Evolutionary conservation across 1,140 invertebrate species (phyloP).

Genomic region (Argopecten irradians): DNA sequence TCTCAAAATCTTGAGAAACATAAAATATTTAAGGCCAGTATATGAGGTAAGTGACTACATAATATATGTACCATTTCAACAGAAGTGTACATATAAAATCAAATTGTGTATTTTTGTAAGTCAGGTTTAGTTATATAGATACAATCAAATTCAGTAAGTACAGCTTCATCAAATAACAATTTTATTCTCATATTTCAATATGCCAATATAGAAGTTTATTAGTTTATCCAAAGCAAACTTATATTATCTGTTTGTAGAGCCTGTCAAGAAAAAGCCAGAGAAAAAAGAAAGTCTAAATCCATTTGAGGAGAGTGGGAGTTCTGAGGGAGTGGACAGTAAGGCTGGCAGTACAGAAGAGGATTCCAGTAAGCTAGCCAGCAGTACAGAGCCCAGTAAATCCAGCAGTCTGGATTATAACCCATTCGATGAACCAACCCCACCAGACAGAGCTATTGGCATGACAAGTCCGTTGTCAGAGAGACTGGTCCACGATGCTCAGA

Average conservation of each 20-base stretch:
- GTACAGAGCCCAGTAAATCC: conserved; percentile 35
- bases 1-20: too few species aligned
- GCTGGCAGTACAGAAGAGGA: conserved; percentile 27
- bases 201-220: neutral
- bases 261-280: conserved; percentile 54
- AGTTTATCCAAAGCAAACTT: too few species aligned
- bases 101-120: too few species aligned
- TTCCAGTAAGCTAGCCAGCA: conserved; percentile 47
- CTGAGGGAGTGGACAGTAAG: neutral
- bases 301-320: conserved; percentile 55
- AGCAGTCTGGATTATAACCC: conserved; percentile 51
- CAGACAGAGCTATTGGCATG: conserved; percentile 40
- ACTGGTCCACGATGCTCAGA: conserved; percentile 14
- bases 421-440: conserved; percentile 54
- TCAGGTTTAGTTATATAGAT: too few species aligned
- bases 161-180: neutral
- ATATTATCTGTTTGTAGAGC: conserved; percentile 49
- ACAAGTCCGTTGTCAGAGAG: conserved; percentile 48
- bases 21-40: too few species aligned
- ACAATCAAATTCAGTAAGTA: neutral
- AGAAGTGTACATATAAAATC: too few species aligned
- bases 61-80: too few species aligned
- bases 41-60: too few species aligned
- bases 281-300: conserved; percentile 57
- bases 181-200: neutral